phyloP scores from a whole-genome alignment of 2,797 vertebrate species.

The Chloroceryle inda region DNA sequence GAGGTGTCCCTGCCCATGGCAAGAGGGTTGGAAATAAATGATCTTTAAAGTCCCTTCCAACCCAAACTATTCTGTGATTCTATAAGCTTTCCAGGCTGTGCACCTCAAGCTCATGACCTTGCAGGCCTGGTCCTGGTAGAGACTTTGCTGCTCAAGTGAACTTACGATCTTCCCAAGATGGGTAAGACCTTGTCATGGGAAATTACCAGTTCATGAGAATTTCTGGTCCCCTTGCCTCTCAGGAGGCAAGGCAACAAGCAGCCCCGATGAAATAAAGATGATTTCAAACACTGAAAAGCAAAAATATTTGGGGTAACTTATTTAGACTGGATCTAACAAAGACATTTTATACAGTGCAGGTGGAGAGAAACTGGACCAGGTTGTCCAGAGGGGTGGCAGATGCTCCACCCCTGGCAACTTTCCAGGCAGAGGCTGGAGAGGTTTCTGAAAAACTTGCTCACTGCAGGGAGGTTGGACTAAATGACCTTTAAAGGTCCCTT shows the following conservation, averaged over 20 bases:
- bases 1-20: background rate
- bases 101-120: accelerated
- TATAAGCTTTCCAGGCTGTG: background rate
- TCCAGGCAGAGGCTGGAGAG: no score
- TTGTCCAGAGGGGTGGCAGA: background rate
- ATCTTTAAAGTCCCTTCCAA: background rate
- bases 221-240: background rate
- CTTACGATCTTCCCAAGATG: background rate
- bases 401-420: no score
- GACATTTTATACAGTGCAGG: background rate
- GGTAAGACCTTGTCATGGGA: background rate
- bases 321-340: no score
- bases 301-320: background rate
- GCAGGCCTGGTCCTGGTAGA: background rate
- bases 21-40: background rate
- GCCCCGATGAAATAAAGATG: background rate
- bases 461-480: no score
- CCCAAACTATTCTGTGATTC: background rate
- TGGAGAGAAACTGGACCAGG: background rate
- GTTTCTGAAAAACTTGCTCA: no score
- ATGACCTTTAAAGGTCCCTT: no score
- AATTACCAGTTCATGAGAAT: background rate
- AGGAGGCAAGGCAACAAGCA: background rate
- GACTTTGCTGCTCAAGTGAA: background rate
- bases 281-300: background rate